Percentiles rank a stretch among this genome's conserved stretches.
Conservation (phyloP, 2,113 vertebrate species). For the Chauna torquata region DNA sequence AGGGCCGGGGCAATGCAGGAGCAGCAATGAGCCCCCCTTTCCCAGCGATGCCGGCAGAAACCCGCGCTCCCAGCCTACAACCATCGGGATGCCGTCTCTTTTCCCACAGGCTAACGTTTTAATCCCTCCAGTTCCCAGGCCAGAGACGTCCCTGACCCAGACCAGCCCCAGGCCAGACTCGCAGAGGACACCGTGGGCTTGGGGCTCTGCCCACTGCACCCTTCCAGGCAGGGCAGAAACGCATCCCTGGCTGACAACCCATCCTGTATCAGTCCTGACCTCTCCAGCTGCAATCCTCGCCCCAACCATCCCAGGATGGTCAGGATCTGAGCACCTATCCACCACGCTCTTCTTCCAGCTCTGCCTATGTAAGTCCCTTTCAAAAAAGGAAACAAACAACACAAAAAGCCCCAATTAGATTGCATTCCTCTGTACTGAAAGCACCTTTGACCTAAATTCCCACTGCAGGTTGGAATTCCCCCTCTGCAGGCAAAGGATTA, state of each 20-base stretch:
- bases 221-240: background rate
- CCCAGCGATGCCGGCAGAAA: background rate
- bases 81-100: accelerated
- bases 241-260: background rate
- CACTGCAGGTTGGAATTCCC: background rate
- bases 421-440: constrained; percentile 24
- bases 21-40: background rate
- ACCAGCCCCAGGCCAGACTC: accelerated
- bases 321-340: background rate
- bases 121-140: background rate
- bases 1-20: background rate
- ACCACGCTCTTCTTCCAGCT: background rate
- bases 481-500: constrained; percentile 29
- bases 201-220: background rate
- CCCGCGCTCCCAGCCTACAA: background rate
- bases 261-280: background rate
- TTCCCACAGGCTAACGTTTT: background rate
- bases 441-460: constrained; percentile 62
- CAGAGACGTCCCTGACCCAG: background rate
- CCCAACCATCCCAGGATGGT: background rate
- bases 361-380: background rate
- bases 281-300: background rate
- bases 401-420: constrained; percentile 37
- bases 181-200: accelerated
- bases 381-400: background rate